Evolutionary conservation across 1,140 invertebrate species (phyloP), one percentile per base, ranked within the genome.

Genomic region (Dendroctonus valens): DNA sequence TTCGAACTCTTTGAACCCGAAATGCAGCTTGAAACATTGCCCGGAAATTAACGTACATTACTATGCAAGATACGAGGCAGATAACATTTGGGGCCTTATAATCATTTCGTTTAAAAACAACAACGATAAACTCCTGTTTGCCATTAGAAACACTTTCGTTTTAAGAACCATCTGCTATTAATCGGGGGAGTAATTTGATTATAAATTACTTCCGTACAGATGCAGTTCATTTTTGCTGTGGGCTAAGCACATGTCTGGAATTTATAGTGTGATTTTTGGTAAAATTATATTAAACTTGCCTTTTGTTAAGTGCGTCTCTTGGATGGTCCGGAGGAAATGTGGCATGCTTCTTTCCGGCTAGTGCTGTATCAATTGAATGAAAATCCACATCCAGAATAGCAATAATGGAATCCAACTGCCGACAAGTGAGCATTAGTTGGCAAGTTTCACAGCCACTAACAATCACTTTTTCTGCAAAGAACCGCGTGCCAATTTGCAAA

Each of bases 401-500:
- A 39, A 77, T 76, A 52, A 75, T 70, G 38, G 74, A 69, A 55
- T 61, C 71, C 6, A 76, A 68, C 59, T 72, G 70, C 11, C 74
- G 68, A 60, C 76, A 77, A 46, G 76, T 76, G 12, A 77, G 59
- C 57, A 69, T 67, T 26, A 77, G 55, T 41, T 57, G 63, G 52
- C 73, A 75, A 52, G 70, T 70, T 39, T 74, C 74, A 61, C 73
- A 77, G 59, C 72, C 72, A 41, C 65, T 74, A 12, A 68, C 67
- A 69, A 70, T 60, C n/a, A 77, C 74, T 53, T 70, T 71, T 73
- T 77, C 76, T 77, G 62, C 6, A 75, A 73, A 61, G 41, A 42
- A 44, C 9, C 26, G 26, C 26, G 26, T 26, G 3, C 14, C 8
- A 11, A 37, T 59, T 57, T 7, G 15, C n/a, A n/a, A 60, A 60